Base-by-base conservation (phyloP, 1,140 invertebrate species). In the Vanessa tameamea region DNA sequence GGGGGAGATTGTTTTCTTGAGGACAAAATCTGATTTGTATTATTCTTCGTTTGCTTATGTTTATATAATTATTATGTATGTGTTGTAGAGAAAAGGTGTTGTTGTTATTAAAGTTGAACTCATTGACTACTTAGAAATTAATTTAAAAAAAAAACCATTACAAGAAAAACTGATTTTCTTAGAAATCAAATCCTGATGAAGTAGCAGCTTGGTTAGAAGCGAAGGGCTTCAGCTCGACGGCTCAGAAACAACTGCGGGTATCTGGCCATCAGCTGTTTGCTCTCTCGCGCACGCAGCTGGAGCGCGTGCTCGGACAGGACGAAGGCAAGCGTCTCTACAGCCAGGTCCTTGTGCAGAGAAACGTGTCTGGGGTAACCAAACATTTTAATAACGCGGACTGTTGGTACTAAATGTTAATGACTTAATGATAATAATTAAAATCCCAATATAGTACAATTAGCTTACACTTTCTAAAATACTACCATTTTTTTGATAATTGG, bases 291-390 rank as follows among this genome's bases (percentile, higher is more conserved):
- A 77, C 90, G 59, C 94, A 96, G 79, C 89, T 97, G 47, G 95
- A 97, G 77, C 94, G 94, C 48, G 94, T 95, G 77, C 95, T 95
- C 78, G 96, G 96, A 0, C 81, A 90, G 7, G 92, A 94, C 47
- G 96, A 97, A 84, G 97, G 96, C 55, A 93, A 94, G 74, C 93
- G 96, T 8, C 93, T 98, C 8, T 94, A 95, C 79, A 96, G 95
- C 53, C 96, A 97, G 84, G 92, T 98, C 26, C 95, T 95, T 2
- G 93, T 97, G 66, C 96, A 97, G 82, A 94, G 96, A 80, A 97
- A 95, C 83, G 94, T 96, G 50, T 95, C 95, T 78, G 96, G 96
- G 93, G 97, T 97, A 94, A 94, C 26, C 26, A 31, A 20, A 43
- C 37, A 43, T 43, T 43, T 43, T 43, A 43, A 43, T 5, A 31